Conservation (phyloP, 2,888 invertebrate species). For the Tipula helvola region DNA sequence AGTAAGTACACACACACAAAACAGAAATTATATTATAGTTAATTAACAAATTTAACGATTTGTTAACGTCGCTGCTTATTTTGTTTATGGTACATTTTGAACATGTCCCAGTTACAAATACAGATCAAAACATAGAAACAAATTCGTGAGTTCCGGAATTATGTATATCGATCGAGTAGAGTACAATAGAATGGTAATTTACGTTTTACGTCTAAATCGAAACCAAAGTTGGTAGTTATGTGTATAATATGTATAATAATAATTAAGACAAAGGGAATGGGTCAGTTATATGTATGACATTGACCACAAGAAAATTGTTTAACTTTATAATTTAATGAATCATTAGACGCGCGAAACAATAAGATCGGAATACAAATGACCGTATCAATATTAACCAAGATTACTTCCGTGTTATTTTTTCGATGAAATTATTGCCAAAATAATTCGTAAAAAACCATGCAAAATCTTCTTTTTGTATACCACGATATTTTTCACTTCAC, state of each 20-base stretch:
- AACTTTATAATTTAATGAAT: not conserved
- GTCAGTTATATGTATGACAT: not conserved
- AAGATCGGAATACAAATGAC: not conserved
- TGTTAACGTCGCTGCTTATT: not conserved
- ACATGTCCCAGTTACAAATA: not conserved
- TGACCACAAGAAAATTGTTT: not conserved
- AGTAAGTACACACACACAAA: too few species aligned
- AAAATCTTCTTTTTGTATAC: not conserved
- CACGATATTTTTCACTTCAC: not conserved
- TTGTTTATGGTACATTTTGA: not conserved
- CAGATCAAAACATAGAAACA: not conserved
- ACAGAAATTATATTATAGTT: not conserved
- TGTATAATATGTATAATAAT: not conserved
- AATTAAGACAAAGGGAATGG: not conserved
- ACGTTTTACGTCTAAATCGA: not conserved
- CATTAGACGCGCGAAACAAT: not conserved
- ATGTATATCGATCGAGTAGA: not conserved
- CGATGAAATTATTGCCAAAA: not conserved
- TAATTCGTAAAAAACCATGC: not conserved
- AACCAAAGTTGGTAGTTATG: not conserved
- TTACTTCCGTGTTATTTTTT: not conserved
- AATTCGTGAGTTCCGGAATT: constrained; percentile 4
- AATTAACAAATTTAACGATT: not conserved
- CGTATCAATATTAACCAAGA: not conserved
- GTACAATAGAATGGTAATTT: not conserved